Evolutionary conservation across 2,888 invertebrate genomes (phyloP), one percentile per base, ranked within the genome.

Genomic region (Tuta absoluta): DNA sequence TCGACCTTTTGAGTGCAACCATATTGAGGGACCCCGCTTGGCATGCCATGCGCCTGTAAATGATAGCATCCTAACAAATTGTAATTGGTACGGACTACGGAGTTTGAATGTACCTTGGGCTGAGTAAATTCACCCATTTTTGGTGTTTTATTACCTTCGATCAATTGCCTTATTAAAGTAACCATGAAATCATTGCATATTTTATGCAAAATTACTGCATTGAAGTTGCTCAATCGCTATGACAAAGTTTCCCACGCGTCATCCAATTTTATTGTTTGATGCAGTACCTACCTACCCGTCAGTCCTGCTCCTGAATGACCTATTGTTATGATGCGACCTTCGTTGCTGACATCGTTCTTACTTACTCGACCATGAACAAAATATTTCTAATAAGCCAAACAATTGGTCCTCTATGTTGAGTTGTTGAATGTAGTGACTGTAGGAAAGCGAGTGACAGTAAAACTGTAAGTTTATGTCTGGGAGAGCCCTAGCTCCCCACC

Each of bases 181-280:
- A 53, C 28, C 53, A 24, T 10, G 23, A 53, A 53, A 24, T 23
- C 5, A 8, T 19, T 33, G 23, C 53, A 23, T 24, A 53, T 11
- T 33, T 3, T 41, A 41, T 58, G 37, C 19, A 58, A 37, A 58
- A 58, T 33, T 59, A 56, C 51, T 65, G 69, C 66, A 66, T 69
- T 74, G 72, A 77, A 78, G 66, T 68, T 70, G 76, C 66, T 74
- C 74, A 77, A 68, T 67, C 71, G 21, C 45, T 73, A 8, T 75
- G 72, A 76, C 76, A 80, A 78, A 78, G 68, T 7, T 72, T 80
- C 76, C 71, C 75, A 73, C 70, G 62, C 37, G 37, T 37, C 61
- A 48, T 48, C 61, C 24, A 45, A 37, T 51, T 62, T 62, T 62
- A 62, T 62, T 51, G 53, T 61, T 14, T 24, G 21, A 56, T 24